These are phyloP conservation scores for Ceraclea dissimilis DNA, from an alignment of 2,888 invertebrate genomes.

Conservation along the genomic window DNA sequence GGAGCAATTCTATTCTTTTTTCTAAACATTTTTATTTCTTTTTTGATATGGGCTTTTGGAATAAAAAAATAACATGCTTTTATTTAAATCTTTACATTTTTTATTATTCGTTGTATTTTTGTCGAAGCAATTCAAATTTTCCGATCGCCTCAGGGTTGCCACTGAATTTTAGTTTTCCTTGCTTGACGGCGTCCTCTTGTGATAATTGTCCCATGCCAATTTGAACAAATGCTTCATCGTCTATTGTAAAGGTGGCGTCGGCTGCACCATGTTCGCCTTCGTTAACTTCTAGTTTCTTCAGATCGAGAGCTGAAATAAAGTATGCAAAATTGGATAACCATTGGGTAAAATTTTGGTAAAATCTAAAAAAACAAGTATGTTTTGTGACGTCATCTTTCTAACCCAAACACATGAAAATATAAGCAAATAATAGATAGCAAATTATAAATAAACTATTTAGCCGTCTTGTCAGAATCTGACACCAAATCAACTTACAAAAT, in stretches of 20 bases:
- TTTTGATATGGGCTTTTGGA: no score
- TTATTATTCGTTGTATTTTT: conserved; percentile 1
- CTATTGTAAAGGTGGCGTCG: conserved; percentile 16
- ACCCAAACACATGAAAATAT: no score
- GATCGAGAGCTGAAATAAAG: conserved; percentile 19
- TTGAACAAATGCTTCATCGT: conserved; percentile 14
- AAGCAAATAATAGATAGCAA: no score
- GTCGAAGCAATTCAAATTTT: conserved; percentile 1
- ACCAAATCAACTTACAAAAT: no score
- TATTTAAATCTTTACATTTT: background rate
- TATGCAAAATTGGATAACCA: no score
- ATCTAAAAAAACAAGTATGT: no score
- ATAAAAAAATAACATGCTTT: background rate
- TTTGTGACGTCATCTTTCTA: no score
- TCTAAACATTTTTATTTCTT: no score
- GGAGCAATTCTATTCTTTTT: no score
- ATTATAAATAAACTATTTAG: no score
- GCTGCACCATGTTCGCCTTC: conserved; percentile 12
- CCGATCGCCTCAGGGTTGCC: conserved; percentile 13
- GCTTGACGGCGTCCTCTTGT: conserved; percentile 13
- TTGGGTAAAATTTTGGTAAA: no score
- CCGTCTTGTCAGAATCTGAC: no score
- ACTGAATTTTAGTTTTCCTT: conserved; percentile 16
- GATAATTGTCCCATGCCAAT: conserved; percentile 13
- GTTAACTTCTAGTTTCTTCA: conserved; percentile 16